Evolutionary conservation across 2,888 invertebrate genomes (phyloP).

Genomic region (Lochmaea crataegi): DNA sequence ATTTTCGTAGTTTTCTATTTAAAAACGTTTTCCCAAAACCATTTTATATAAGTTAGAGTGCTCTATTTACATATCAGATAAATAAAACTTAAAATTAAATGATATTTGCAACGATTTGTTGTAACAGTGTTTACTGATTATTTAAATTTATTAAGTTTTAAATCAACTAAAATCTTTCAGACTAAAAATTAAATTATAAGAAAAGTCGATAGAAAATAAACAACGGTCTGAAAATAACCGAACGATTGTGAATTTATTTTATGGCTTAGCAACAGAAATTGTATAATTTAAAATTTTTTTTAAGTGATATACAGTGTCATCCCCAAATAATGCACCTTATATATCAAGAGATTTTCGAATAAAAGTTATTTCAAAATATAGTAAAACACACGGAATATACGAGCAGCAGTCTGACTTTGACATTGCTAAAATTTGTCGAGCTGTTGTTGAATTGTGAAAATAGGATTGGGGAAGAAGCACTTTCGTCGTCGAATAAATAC

Average conservation of each 20-base stretch:
- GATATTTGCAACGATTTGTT: constrained; percentile 34
- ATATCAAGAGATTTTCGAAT: too few relatives aligned
- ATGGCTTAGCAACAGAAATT: constrained; percentile 7
- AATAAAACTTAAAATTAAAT: constrained; percentile 33
- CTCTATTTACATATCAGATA: constrained; percentile 22
- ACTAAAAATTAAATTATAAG: constrained; percentile 35
- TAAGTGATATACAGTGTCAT: too few relatives aligned
- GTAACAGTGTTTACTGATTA: constrained; percentile 37
- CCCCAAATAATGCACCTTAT: too few relatives aligned
- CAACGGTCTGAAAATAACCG: constrained; percentile 30
- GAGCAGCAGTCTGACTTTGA: too few relatives aligned
- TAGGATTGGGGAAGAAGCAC: too few relatives aligned
- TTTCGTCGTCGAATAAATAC: too few relatives aligned
- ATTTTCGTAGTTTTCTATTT: constrained; percentile 10
- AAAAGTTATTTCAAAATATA: too few relatives aligned
- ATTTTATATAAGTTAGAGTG: constrained; percentile 20
- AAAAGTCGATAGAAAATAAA: constrained; percentile 36
- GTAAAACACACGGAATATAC: too few relatives aligned
- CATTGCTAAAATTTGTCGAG: too few relatives aligned
- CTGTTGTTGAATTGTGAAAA: too few relatives aligned
- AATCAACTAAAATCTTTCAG: constrained; percentile 37
- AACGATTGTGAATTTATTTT: constrained; percentile 11
- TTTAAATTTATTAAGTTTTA: constrained; percentile 37
- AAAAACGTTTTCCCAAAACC: constrained; percentile 21
- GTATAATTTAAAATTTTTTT: too few relatives aligned